A percentile compares a stretch with the other conserved stretches of the same genome.
phyloP scores from a whole-genome alignment of 2,797 vertebrate genomes.

The Numenius phaeopus region DNA sequence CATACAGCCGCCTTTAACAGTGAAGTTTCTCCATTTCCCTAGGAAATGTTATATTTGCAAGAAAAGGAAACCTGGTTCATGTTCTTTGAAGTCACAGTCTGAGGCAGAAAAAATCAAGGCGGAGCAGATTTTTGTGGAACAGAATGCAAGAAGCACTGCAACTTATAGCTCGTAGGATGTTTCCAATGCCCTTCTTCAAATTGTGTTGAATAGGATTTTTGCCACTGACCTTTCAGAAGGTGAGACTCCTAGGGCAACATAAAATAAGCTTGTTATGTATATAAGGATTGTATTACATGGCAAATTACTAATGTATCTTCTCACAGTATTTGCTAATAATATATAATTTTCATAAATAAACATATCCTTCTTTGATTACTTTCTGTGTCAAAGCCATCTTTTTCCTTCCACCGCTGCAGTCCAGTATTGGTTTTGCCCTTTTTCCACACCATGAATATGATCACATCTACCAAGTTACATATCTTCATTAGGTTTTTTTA shows the following conservation, averaged over 20 bases:
- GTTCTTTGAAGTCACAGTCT: background rate
- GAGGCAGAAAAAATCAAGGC: background rate
- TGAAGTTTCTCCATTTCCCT: background rate
- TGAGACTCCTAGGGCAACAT: accelerated
- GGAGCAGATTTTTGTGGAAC: background rate
- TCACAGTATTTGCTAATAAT: background rate
- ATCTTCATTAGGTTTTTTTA: background rate
- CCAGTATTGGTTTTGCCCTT: background rate
- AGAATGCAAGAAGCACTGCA: background rate
- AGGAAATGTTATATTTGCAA: background rate
- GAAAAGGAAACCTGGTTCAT: background rate
- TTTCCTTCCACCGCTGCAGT: background rate
- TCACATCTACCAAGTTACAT: background rate
- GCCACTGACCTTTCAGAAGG: background rate
- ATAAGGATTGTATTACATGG: background rate
- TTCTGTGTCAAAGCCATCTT: background rate
- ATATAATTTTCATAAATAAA: background rate
- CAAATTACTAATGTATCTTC: background rate
- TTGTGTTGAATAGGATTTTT: background rate
- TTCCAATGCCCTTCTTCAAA: background rate
- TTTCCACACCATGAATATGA: accelerated
- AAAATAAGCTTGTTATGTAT: background rate
- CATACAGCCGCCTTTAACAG: background rate
- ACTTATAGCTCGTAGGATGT: accelerated
- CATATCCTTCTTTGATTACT: background rate